Percentiles rank a stretch among this genome's conserved stretches.
Conservation (phyloP, 2,888 invertebrate species). For the Adelphocoris suturalis region DNA sequence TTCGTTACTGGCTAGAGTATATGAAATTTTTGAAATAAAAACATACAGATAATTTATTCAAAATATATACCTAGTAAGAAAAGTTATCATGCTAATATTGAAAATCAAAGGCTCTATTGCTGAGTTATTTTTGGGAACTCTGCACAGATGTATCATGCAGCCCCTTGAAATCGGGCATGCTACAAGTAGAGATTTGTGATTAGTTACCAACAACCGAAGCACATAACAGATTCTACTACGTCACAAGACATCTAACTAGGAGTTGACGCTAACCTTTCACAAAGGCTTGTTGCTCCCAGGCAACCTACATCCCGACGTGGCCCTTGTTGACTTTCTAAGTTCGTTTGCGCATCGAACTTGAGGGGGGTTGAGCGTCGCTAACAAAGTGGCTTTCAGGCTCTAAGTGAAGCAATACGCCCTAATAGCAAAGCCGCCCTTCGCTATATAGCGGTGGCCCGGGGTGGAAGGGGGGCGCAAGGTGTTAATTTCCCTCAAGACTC, state of each 20-base stretch:
- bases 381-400: constrained; percentile 52
- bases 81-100: too few species aligned
- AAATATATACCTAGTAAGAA: too few species aligned
- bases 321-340: constrained; percentile 47
- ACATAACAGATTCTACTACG: neutral
- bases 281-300: constrained; percentile 36
- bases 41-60: too few species aligned
- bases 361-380: constrained; percentile 26
- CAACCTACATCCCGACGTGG: neutral
- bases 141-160: too few species aligned
- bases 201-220: constrained; percentile 1
- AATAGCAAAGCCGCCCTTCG: constrained; percentile 36
- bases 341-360: constrained; percentile 45
- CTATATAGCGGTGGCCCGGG: constrained; percentile 7
- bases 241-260: neutral
- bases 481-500: constrained; percentile 54
- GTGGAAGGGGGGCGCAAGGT: constrained; percentile 35
- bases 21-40: too few species aligned
- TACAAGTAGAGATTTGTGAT: neutral
- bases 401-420: constrained; percentile 54
- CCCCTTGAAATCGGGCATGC: too few species aligned
- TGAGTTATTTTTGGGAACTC: too few species aligned
- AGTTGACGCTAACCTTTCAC: constrained; percentile 14
- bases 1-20: too few species aligned
- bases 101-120: too few species aligned